Evolutionary conservation across 2,797 vertebrate species (phyloP).

Genomic region (Xiphorhynchus erythropygius): DNA sequence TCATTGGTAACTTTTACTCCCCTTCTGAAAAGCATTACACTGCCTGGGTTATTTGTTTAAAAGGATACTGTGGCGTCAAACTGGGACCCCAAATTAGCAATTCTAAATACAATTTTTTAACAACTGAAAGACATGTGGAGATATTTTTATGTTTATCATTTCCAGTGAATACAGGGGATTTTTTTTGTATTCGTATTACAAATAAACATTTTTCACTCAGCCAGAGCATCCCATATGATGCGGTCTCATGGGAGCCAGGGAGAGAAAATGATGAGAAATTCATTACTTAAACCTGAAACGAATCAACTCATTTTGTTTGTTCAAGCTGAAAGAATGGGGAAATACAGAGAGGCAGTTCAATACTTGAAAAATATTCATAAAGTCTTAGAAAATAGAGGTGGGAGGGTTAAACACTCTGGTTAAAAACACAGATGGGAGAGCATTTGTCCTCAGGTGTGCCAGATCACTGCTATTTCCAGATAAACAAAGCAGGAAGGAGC

Average conservation of each 20-base stretch:
- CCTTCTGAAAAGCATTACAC: neutral
- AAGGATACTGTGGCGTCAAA: neutral
- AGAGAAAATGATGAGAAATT: neutral
- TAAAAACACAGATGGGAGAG: neutral
- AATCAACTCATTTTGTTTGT: neutral
- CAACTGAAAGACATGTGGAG: neutral
- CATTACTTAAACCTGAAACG: neutral
- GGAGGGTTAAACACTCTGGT: neutral
- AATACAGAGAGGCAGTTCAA: neutral
- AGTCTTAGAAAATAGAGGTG: neutral
- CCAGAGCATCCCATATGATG: neutral
- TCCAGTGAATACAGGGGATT: conserved; percentile 2
- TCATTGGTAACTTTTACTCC: neutral
- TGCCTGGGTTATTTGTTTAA: neutral
- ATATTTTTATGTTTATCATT: neutral
- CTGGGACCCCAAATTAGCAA: neutral
- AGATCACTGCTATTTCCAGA: neutral
- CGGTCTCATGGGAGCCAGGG: neutral
- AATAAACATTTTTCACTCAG: neutral
- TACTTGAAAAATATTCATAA: neutral
- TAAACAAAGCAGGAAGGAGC: neutral
- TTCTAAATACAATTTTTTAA: neutral
- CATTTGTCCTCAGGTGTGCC: neutral
- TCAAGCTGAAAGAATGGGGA: neutral
- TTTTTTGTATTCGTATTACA: conserved; percentile 37